A percentile compares a stretch with the other conserved stretches of the same genome.
phyloP scores from a whole-genome alignment of 2,888 invertebrate species.

The Pherbina coryleti region DNA sequence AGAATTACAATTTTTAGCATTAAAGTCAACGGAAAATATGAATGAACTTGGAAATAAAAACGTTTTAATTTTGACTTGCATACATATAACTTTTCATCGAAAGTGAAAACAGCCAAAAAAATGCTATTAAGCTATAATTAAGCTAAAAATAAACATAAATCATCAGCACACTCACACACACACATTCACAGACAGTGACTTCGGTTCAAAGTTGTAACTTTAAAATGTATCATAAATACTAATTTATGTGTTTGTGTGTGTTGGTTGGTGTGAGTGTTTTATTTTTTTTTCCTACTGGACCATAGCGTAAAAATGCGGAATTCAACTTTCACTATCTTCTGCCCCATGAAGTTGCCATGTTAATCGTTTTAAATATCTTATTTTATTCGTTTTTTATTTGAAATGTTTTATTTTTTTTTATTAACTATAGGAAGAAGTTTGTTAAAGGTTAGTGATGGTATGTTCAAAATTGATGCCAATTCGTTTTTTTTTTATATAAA shows the following conservation, averaged over 20 bases:
- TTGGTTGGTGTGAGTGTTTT: slow-evolving; percentile 7
- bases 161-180: neutral
- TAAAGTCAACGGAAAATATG: too few species aligned
- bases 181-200: neutral
- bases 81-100: neutral
- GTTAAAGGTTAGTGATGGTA: too few species aligned
- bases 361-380: neutral
- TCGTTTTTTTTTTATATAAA: too few species aligned
- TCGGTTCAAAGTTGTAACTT: slow-evolving; percentile 41
- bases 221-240: slow-evolving; percentile 19
- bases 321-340: slow-evolving; percentile 65
- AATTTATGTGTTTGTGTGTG: slow-evolving; percentile 31
- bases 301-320: slow-evolving; percentile 59
- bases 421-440: too few species aligned
- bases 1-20: too few species aligned
- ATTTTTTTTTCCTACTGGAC: slow-evolving; percentile 60
- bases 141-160: neutral
- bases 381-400: too few species aligned
- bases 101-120: slow-evolving; percentile 8
- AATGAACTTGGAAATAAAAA: too few species aligned
- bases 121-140: neutral
- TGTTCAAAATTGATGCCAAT: too few species aligned
- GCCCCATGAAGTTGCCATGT: neutral
- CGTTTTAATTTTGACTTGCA: neutral
- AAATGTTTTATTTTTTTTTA: too few species aligned